Conservation (phyloP, 2,113 vertebrate genomes). For the Phalacrocorax pelagicus region DNA sequence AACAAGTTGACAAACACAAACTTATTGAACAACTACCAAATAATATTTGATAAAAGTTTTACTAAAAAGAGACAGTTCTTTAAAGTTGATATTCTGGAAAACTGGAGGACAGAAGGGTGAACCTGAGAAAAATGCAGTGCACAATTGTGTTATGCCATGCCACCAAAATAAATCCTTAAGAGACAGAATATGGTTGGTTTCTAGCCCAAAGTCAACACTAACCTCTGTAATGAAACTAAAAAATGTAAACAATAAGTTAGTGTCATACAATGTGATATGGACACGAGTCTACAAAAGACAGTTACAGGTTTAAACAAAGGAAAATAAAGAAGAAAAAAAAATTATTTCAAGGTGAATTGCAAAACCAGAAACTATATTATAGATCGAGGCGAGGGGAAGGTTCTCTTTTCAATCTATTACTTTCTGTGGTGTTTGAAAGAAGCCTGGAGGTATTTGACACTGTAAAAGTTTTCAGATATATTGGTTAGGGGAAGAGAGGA, state of each 20-base stretch:
- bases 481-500: background rate
- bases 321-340: background rate
- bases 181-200: background rate
- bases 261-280: background rate
- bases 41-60: background rate
- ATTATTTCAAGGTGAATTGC: background rate
- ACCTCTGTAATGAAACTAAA: background rate
- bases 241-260: background rate
- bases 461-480: background rate
- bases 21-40: background rate
- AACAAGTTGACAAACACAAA: background rate
- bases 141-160: background rate
- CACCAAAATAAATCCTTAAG: background rate
- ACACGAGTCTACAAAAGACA: background rate
- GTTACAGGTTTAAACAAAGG: background rate
- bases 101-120: background rate
- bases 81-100: background rate
- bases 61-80: background rate
- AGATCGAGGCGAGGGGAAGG: background rate
- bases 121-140: background rate
- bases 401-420: background rate
- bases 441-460: background rate
- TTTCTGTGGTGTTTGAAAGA: background rate
- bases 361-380: background rate
- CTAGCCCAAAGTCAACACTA: background rate